Percentiles rank a stretch among this genome's conserved stretches.
Evolutionary conservation across 1,140 invertebrate species (phyloP).

Genomic region (Leptinotarsa lineolata): DNA sequence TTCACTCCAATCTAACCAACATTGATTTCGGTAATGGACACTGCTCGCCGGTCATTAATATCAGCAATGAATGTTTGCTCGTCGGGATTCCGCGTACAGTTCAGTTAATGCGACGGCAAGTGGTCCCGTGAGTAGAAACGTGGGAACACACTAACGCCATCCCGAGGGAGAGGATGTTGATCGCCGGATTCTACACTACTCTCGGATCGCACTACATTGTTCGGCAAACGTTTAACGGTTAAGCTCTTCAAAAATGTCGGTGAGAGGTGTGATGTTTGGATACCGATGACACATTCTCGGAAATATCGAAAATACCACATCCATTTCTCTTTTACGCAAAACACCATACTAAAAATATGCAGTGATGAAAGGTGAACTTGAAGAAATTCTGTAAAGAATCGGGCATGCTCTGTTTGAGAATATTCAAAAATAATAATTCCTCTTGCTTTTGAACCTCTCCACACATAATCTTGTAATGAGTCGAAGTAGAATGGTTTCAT

Average conservation of each 20-base stretch:
- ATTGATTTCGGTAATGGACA: constrained; percentile 7
- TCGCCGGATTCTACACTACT: constrained; percentile 10
- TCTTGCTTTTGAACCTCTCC: too few species aligned
- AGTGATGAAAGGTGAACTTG: too few species aligned
- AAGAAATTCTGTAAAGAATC: too few species aligned
- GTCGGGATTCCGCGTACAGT: constrained; percentile 1
- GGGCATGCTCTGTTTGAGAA: too few species aligned
- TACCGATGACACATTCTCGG: background rate
- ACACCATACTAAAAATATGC: too few species aligned
- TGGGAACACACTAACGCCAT: constrained; percentile 7
- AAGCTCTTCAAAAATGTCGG: background rate
- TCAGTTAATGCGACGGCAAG: constrained; percentile 17
- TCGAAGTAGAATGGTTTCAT: too few species aligned
- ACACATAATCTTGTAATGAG: too few species aligned
- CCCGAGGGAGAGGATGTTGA: constrained; percentile 10
- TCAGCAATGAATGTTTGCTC: constrained; percentile 10
- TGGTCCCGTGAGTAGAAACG: constrained; percentile 17
- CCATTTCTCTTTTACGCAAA: too few species aligned
- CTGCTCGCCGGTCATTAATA: constrained; percentile 3
- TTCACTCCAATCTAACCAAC: background rate
- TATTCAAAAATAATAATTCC: too few species aligned
- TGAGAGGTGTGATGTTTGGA: background rate
- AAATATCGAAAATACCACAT: background rate
- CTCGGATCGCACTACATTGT: background rate
- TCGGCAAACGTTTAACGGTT: constrained; percentile 2